Conservation (phyloP, 2,113 vertebrate genomes). For the Brachypodius melanocephalos region DNA sequence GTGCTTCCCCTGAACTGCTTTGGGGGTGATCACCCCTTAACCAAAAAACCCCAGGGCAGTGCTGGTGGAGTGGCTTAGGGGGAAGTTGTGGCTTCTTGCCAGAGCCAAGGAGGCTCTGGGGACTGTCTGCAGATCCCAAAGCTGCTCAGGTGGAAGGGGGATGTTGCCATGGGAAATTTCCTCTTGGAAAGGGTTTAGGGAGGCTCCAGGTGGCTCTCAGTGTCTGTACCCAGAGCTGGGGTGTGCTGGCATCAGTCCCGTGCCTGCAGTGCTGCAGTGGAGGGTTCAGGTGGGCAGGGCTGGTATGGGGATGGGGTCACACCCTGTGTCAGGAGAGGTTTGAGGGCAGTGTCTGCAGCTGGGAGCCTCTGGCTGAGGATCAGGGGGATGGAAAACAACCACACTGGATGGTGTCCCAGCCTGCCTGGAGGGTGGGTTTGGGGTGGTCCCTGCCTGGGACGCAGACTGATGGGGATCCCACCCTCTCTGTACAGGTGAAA, state of each 20-base stretch:
- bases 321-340: not conserved
- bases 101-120: fast-evolving
- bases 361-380: not conserved
- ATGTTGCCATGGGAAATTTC: fast-evolving
- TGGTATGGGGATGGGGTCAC: not conserved
- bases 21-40: not conserved
- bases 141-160: not conserved
- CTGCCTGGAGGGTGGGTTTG: fast-evolving
- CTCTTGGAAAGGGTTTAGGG: not conserved
- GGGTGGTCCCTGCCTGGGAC: not conserved
- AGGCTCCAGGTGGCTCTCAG: not conserved
- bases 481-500: slow-evolving; percentile 65
- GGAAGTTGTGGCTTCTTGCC: not conserved
- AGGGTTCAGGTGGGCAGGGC: not conserved
- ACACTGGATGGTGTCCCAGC: not conserved
- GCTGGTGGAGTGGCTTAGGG: fast-evolving
- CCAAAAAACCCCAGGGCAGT: fast-evolving
- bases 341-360: not conserved
- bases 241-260: not conserved
- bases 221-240: not conserved
- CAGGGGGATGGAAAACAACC: not conserved
- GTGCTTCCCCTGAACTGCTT: fast-evolving
- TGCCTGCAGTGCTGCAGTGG: not conserved
- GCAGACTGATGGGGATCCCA: not conserved
- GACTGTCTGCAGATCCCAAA: too few relatives aligned